Conservation (phyloP, 2,888 invertebrate species). For the Tenthredo notha region DNA sequence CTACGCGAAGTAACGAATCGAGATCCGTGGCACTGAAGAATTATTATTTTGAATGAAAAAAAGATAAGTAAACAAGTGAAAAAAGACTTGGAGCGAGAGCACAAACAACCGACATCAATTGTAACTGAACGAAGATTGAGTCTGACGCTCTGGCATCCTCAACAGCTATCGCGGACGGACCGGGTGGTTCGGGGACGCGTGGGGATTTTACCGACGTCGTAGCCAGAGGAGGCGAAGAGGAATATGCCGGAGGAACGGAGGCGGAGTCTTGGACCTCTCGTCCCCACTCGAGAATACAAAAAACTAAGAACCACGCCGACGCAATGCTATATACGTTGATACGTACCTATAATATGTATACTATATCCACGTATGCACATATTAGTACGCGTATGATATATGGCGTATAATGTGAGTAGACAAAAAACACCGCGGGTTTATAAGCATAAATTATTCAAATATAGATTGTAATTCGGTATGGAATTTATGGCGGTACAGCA, state of each 20-base stretch:
- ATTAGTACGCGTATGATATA: background rate
- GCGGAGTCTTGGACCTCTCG: constrained; percentile 61
- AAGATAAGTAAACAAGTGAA: background rate
- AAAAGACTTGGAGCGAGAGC: constrained; percentile 21
- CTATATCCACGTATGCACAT: background rate
- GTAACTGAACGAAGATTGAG: constrained; percentile 69
- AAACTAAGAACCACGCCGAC: constrained; percentile 14
- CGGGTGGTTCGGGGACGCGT: constrained; percentile 48
- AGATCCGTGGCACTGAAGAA: background rate
- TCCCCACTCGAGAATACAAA: constrained; percentile 5
- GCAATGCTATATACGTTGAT: constrained; percentile 4
- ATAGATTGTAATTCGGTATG: background rate
- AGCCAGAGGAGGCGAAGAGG: constrained; percentile 28
- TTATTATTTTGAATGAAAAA: background rate
- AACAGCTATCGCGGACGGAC: constrained; percentile 22
- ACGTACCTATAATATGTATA: background rate
- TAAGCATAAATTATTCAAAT: background rate
- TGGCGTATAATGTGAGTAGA: background rate
- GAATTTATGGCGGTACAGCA: background rate
- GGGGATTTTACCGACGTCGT: constrained; percentile 27
- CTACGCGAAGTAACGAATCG: background rate
- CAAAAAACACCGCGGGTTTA: background rate
- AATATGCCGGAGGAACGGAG: constrained; percentile 54
- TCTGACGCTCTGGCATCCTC: constrained; percentile 55
- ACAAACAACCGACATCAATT: constrained; percentile 61